A percentile compares a stretch with the other conserved stretches of the same genome.
Evolutionary conservation across 1,140 invertebrate species (phyloP).

Genomic region (Arctopsyche grandis): DNA sequence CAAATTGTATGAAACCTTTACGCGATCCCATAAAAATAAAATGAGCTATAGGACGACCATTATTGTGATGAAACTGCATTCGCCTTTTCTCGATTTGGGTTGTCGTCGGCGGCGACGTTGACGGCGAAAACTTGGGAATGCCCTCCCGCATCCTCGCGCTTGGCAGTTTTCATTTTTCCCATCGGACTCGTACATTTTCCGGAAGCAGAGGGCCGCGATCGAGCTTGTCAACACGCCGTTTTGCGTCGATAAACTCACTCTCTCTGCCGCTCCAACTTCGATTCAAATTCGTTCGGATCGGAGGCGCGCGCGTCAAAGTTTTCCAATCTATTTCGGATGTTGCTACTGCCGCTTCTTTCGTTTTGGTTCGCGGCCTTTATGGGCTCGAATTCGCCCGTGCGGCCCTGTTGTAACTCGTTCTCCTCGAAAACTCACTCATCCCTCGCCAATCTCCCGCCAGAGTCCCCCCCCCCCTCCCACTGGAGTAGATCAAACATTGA

Average conservation of each 20-base stretch:
- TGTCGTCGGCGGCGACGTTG: not conserved
- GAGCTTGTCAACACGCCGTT: slow-evolving; percentile 12
- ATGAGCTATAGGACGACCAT: not conserved
- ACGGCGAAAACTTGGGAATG: not conserved
- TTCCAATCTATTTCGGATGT: slow-evolving; percentile 29
- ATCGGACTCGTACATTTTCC: not conserved
- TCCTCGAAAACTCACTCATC: not conserved
- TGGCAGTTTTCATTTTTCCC: slow-evolving; percentile 13
- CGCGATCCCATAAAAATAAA: no score
- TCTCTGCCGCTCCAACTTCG: not conserved
- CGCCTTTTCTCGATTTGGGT: not conserved
- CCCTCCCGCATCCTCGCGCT: not conserved
- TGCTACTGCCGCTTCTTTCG: slow-evolving; percentile 1
- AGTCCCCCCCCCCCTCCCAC: not conserved
- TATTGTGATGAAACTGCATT: not conserved
- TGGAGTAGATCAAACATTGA: slow-evolving; percentile 11
- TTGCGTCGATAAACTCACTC: slow-evolving; percentile 15
- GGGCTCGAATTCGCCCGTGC: not conserved
- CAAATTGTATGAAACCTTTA: no score
- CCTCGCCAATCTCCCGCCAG: not conserved
- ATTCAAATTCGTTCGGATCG: not conserved
- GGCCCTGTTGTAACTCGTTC: not conserved
- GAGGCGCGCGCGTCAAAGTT: not conserved
- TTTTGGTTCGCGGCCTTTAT: slow-evolving; percentile 8
- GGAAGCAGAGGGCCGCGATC: no score